phyloP scores from a whole-genome alignment of 1,140 invertebrate genomes.

The Conopomorpha cramerella region DNA sequence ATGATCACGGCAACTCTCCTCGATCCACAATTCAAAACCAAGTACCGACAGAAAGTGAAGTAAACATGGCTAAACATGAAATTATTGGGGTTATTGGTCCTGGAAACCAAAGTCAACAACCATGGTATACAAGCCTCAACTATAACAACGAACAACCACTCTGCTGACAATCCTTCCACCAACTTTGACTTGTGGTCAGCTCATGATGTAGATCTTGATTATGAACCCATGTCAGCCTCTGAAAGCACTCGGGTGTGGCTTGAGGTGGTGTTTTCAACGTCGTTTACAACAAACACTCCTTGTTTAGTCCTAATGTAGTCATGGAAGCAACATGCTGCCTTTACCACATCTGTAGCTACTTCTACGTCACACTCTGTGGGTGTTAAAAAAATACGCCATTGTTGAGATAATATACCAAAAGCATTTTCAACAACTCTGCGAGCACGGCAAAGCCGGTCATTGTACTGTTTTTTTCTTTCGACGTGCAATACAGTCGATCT shows the following conservation, averaged over 20 bases:
- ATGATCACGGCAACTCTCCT: neutral
- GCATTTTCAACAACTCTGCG: slow-evolving; percentile 22
- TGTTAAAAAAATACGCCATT: slow-evolving; percentile 21
- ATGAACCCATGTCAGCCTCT: too few relatives aligned
- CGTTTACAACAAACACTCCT: neutral
- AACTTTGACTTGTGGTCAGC: too few relatives aligned
- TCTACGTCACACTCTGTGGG: slow-evolving; percentile 11
- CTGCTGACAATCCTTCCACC: too few relatives aligned
- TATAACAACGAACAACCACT: too few relatives aligned
- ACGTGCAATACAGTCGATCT: too few relatives aligned
- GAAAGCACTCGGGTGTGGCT: neutral
- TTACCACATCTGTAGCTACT: slow-evolving; percentile 9
- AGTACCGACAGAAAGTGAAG: slow-evolving; percentile 1
- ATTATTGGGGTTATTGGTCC: too few relatives aligned
- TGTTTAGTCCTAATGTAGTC: slow-evolving; percentile 11
- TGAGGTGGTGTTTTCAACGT: neutral
- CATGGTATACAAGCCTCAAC: too few relatives aligned
- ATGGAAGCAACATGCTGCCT: slow-evolving; percentile 14
- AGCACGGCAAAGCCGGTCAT: neutral
- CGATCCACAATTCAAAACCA: slow-evolving; percentile 1
- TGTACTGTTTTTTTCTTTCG: too few relatives aligned
- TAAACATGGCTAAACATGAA: neutral
- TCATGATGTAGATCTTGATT: too few relatives aligned
- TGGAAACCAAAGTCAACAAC: too few relatives aligned
- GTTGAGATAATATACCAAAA: slow-evolving; percentile 29